phyloP scores from a whole-genome alignment of 2,888 invertebrate genomes.

The Temnothorax rugatulus region DNA sequence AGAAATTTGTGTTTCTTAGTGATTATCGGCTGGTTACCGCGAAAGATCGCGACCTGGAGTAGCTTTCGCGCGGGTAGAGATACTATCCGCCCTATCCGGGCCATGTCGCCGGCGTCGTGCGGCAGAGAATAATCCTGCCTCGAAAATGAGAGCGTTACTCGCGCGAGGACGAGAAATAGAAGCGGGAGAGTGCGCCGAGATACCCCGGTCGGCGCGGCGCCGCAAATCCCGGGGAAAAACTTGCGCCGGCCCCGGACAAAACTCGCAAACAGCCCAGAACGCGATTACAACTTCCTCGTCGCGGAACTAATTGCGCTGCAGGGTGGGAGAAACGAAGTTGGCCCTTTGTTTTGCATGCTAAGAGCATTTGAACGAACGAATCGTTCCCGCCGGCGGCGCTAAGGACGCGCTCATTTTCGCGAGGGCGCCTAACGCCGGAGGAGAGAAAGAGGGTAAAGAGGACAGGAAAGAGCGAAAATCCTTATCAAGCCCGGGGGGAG shows the following conservation, averaged over 20 bases:
- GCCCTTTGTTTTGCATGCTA: constrained; percentile 47
- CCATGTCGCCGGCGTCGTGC: constrained; percentile 14
- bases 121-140: constrained; percentile 15
- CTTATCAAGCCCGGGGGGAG: neutral
- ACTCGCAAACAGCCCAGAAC: constrained; percentile 50
- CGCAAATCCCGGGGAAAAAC: constrained; percentile 45
- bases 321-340: constrained; percentile 26
- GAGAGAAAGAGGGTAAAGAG: no score
- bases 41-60: constrained; percentile 9
- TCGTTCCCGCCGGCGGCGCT: constrained; percentile 22
- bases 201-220: constrained; percentile 10
- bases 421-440: neutral
- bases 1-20: constrained; percentile 46
- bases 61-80: neutral
- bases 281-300: constrained; percentile 56
- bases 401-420: constrained; percentile 42
- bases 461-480: neutral
- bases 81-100: no score
- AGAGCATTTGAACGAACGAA: constrained; percentile 40
- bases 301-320: constrained; percentile 53
- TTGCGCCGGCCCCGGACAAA: constrained; percentile 24
- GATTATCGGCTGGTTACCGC: constrained; percentile 27
- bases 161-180: constrained; percentile 16
- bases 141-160: constrained; percentile 38
- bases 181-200: neutral